These are phyloP conservation scores for Phalloptychus januarius DNA, from an alignment of 2,797 vertebrate genomes.

Conservation along the genomic window DNA sequence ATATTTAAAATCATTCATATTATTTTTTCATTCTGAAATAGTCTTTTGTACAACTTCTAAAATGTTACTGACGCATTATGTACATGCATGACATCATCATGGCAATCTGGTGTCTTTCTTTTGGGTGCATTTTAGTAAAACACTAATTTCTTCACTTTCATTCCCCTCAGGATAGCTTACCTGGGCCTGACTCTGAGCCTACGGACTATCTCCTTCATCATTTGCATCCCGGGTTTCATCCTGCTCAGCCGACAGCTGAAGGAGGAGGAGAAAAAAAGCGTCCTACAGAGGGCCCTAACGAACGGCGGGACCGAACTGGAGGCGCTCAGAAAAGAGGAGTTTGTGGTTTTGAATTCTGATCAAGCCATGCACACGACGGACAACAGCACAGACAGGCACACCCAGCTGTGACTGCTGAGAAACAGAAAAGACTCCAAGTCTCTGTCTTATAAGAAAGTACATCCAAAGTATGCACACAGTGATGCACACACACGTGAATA, in stretches of 20 bases:
- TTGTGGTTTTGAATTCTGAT: slow-evolving; percentile 58
- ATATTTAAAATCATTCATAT: not conserved
- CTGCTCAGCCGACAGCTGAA: slow-evolving; percentile 70
- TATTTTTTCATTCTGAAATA: no score
- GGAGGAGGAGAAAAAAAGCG: slow-evolving; percentile 57
- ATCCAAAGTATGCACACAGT: slow-evolving; percentile 20
- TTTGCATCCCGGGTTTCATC: slow-evolving; percentile 77
- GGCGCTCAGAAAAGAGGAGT: slow-evolving; percentile 74
- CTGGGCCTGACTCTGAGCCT: slow-evolving; percentile 78
- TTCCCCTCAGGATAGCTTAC: slow-evolving; percentile 72
- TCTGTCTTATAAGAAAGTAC: not conserved
- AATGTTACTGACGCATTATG: not conserved
- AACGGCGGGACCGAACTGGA: slow-evolving; percentile 73
- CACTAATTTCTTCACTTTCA: not conserved
- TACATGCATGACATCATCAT: not conserved
- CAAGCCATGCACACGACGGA: slow-evolving; percentile 55
- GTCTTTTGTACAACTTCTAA: not conserved
- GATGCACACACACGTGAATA: slow-evolving; percentile 19
- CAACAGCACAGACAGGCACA: slow-evolving; percentile 72
- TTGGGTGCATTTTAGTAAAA: not conserved
- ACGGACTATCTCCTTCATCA: slow-evolving; percentile 73
- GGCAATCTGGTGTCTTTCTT: not conserved
- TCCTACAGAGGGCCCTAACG: slow-evolving; percentile 45
- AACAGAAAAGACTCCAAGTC: slow-evolving; percentile 4
- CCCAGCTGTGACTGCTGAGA: slow-evolving; percentile 63